A percentile compares a stretch with the other conserved stretches of the same genome.
Conservation (phyloP, 2,113 vertebrate genomes). For the Ceratotherium simum region DNA sequence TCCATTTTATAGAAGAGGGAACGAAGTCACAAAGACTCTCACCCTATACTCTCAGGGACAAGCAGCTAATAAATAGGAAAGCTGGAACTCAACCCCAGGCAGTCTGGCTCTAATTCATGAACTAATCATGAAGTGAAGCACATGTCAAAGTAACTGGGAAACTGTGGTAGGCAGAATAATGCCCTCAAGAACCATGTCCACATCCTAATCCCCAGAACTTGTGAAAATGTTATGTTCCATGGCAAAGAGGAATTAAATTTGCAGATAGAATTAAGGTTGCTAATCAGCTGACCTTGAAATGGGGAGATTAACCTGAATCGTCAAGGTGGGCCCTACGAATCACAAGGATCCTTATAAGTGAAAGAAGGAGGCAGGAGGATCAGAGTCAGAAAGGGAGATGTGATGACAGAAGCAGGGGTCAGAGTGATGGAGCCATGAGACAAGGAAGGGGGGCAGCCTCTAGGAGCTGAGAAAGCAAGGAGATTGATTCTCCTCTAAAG, state of each 20-base stretch:
- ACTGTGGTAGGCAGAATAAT: rapidly evolving
- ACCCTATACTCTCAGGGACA: rapidly evolving
- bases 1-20: background rate
- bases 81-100: background rate
- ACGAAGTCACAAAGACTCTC: background rate
- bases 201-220: rapidly evolving
- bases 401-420: background rate
- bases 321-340: background rate
- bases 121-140: background rate
- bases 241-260: background rate
- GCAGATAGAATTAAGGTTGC: background rate
- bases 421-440: rapidly evolving
- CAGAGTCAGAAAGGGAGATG: background rate
- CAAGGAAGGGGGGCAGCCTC: rapidly evolving
- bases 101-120: background rate
- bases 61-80: rapidly evolving
- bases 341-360: background rate
- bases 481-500: background rate
- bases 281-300: background rate
- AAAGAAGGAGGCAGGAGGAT: background rate
- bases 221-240: rapidly evolving
- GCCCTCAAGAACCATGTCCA: rapidly evolving
- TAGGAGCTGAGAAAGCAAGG: background rate
- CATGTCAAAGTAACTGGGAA: background rate
- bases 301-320: background rate